Evolutionary conservation across 2,888 invertebrate species (phyloP), one percentile per base, ranked within the genome.

Genomic region (Meteorus colon): DNA sequence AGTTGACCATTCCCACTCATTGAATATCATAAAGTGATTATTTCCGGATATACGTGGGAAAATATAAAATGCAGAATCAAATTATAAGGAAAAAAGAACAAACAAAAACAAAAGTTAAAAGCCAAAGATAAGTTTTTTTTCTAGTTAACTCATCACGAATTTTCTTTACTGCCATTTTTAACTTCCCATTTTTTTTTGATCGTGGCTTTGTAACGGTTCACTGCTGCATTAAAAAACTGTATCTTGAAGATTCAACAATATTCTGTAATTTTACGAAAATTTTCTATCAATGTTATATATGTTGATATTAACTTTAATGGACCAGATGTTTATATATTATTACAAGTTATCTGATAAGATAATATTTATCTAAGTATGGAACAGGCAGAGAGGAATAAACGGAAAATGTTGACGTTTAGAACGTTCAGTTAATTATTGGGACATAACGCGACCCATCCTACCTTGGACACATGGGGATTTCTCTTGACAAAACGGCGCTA

Each of bases 321-420:
- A 89, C 88, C 89, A 89, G 88, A 88, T 88, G 86, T 89, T 89
- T 89, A 89, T 88, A 89, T 81, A 86, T 83, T 85, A 87, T 85
- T 88, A 86, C 84, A 83, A 85, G 85, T 69, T 84, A 86, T 77
- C 69, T 80, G 73, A 83, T 85, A 86, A 84, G 81, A 87, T 83
- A 84, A 81, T 86, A 86, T 87, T 86, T 86, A 88, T 84, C 83
- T 85, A 86, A 86, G 75, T 83, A 82, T 81, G 73, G 76, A 79
- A 78, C 48, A 16, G n/a, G 16, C 55, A 55, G n/a, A 24, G 1
- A 55, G 1, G 41, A 31, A 60, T 34, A 71, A 62, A 51, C 75
- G 77, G 77, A 77, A 78, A 75, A 84, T 82, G 84, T 85, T 85
- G 83, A 84, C 82, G 81, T 86, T 55, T 84, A 76, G 82, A 84